A percentile compares a stretch with the other conserved stretches of the same genome.
Conservation (phyloP, 2,888 invertebrate genomes). For the Tridacna gigas region DNA sequence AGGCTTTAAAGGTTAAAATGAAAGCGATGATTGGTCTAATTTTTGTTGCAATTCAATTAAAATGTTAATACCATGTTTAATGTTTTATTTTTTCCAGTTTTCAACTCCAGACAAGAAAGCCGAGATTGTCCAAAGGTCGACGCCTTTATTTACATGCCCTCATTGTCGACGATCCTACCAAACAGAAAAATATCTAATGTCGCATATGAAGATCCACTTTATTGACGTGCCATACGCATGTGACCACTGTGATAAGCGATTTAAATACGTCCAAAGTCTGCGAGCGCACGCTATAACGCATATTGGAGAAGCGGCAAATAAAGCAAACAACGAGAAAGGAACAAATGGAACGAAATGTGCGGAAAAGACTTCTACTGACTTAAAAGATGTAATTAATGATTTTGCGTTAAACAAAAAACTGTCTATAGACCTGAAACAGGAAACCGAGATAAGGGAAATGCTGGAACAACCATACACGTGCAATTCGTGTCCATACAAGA, state of each 20-base stretch:
- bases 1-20: no score
- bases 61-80: no score
- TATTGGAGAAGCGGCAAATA: conserved; percentile 24
- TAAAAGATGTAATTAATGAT: background rate
- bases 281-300: conserved; percentile 51
- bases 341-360: background rate
- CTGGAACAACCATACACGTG: conserved; percentile 35
- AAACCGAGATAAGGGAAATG: background rate
- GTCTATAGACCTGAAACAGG: background rate
- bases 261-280: conserved; percentile 37
- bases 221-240: conserved; percentile 39
- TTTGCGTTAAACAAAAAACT: background rate
- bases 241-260: conserved; percentile 47
- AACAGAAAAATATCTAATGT: conserved; percentile 27
- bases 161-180: conserved; percentile 42
- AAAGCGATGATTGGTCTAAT: no score
- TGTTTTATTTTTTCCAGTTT: conserved; percentile 1
- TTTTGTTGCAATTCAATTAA: no score
- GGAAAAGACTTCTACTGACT: background rate
- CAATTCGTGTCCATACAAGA: conserved; percentile 44
- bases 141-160: conserved; percentile 14
- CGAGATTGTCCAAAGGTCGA: background rate
- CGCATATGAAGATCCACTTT: conserved; percentile 45
- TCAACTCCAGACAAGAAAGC: background rate
- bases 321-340: background rate